Conservation (phyloP, 2,113 vertebrate genomes). For the Mirza zaza region DNA sequence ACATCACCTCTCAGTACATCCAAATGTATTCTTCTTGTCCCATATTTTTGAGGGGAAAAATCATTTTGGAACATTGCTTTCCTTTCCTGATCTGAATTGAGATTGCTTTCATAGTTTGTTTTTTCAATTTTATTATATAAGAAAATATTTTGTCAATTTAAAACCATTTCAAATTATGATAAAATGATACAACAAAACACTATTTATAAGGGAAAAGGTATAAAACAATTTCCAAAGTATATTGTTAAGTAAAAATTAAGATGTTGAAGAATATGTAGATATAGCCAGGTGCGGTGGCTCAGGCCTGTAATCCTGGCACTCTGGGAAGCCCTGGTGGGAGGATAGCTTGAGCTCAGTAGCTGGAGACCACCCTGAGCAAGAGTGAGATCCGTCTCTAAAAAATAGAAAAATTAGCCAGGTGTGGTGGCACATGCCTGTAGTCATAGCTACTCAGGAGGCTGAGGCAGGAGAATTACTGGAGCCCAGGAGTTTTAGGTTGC, state of each 20-base stretch:
- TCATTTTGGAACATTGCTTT: background rate
- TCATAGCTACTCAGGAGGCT: too few relatives aligned
- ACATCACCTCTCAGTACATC: background rate
- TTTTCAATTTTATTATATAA: background rate
- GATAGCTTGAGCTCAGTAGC: too few relatives aligned
- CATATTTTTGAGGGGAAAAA: background rate
- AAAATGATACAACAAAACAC: background rate
- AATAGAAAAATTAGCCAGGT: too few relatives aligned
- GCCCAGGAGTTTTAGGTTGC: too few relatives aligned
- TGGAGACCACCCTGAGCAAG: too few relatives aligned
- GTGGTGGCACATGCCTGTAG: too few relatives aligned
- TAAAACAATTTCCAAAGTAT: background rate
- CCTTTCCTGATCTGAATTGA: background rate
- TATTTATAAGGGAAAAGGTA: background rate
- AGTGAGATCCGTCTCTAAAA: too few relatives aligned
- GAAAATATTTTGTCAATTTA: background rate
- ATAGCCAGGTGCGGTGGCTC: too few relatives aligned
- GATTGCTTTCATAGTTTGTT: background rate
- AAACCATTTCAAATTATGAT: background rate
- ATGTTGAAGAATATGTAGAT: background rate
- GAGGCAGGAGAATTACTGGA: too few relatives aligned
- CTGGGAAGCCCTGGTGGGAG: too few relatives aligned
- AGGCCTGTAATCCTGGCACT: too few relatives aligned
- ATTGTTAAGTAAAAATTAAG: background rate
- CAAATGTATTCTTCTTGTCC: background rate